phyloP scores from a whole-genome alignment of 2,888 invertebrate species.

The Andrena praecox region DNA sequence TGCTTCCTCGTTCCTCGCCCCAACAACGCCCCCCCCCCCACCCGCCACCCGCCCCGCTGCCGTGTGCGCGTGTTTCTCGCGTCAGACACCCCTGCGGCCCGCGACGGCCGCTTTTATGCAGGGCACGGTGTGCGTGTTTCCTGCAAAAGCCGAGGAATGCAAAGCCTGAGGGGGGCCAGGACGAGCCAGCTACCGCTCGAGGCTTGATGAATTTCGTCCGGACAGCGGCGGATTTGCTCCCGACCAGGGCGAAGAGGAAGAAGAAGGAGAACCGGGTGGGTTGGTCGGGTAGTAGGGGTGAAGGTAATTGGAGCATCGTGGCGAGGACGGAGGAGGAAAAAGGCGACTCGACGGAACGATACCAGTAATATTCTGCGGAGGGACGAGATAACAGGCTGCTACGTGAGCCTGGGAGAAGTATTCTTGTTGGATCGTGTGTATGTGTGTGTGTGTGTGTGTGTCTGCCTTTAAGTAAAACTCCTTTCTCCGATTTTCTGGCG shows the following conservation, averaged over 20 bases:
- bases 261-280: slow-evolving; percentile 5
- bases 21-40: background rate
- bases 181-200: slow-evolving; percentile 38
- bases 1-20: background rate
- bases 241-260: slow-evolving; percentile 19
- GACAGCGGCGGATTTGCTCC: slow-evolving; percentile 65
- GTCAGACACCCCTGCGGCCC: slow-evolving; percentile 9
- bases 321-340: slow-evolving; percentile 46
- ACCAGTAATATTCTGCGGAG: slow-evolving; percentile 66
- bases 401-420: slow-evolving; percentile 65
- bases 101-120: slow-evolving; percentile 58
- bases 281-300: slow-evolving; percentile 16
- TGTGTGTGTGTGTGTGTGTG: background rate
- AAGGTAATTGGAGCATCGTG: slow-evolving; percentile 68
- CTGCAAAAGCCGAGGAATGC: slow-evolving; percentile 67
- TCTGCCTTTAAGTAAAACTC: slow-evolving; percentile 57
- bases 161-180: slow-evolving; percentile 34
- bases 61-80: slow-evolving; percentile 30
- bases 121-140: slow-evolving; percentile 65
- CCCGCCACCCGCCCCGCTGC: background rate
- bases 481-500: slow-evolving; percentile 46
- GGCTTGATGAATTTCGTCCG: slow-evolving; percentile 70
- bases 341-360: slow-evolving; percentile 64
- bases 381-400: slow-evolving; percentile 66
- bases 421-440: slow-evolving; percentile 28